Percentiles rank a stretch among this genome's conserved stretches.
Conservation (phyloP, 2,113 vertebrate species). For the Oryctolagus cuniculus region DNA sequence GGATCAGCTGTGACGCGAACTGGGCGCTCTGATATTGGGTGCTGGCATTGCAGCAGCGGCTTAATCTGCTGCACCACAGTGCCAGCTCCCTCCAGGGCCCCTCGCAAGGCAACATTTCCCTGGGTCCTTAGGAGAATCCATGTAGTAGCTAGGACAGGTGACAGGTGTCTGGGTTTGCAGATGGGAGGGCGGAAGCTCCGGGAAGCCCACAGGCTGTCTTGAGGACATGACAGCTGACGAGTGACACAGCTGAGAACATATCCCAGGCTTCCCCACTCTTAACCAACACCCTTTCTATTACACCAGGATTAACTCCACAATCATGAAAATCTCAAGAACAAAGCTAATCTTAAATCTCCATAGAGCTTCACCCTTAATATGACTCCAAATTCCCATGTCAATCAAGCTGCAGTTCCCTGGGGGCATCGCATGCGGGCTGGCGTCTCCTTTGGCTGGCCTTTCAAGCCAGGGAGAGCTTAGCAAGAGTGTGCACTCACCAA, state of each 20-base stretch:
- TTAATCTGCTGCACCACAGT: no score
- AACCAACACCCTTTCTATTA: constrained; percentile 65
- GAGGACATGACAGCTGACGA: background rate
- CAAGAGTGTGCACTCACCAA: fast-evolving
- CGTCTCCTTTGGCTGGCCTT: background rate
- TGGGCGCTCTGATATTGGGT: no score
- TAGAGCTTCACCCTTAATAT: constrained; percentile 58
- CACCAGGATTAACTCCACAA: constrained; percentile 58
- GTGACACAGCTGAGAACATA: constrained; percentile 23
- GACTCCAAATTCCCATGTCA: constrained; percentile 65
- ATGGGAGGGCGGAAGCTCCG: background rate
- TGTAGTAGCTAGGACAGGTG: background rate
- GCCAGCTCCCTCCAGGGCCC: background rate
- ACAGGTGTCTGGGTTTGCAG: background rate
- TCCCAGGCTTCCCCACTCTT: constrained; percentile 12
- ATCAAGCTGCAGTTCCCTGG: background rate
- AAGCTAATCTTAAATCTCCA: constrained; percentile 61
- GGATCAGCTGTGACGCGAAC: no score
- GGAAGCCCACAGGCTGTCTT: background rate
- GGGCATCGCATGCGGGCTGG: background rate
- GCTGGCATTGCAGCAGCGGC: no score
- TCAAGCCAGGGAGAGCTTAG: background rate
- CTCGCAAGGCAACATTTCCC: background rate
- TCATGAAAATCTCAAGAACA: constrained; percentile 70
- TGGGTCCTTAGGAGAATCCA: background rate